Conservation (phyloP, 2,888 invertebrate genomes). For the Gasteruption jaculator region DNA sequence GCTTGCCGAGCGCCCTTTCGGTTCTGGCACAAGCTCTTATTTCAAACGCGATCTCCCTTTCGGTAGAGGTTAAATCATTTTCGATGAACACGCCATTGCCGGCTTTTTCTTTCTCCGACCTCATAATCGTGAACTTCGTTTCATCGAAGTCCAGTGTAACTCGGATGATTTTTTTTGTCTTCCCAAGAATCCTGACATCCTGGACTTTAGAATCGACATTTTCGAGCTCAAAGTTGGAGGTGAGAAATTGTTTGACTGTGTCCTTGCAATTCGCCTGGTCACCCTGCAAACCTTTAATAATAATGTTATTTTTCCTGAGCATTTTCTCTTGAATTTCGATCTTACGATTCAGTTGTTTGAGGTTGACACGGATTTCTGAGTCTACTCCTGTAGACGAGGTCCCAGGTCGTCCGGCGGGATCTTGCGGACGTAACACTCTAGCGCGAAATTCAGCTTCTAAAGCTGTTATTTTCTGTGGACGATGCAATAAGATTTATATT, state of each 20-base stretch:
- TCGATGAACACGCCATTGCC: slow-evolving; percentile 9
- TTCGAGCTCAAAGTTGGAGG: slow-evolving; percentile 5
- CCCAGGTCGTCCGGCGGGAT: not conserved
- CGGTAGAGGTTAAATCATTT: slow-evolving; percentile 4
- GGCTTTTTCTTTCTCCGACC: slow-evolving; percentile 7
- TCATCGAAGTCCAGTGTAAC: slow-evolving; percentile 4
- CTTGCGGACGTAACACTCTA: not conserved
- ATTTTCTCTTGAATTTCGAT: slow-evolving; percentile 8
- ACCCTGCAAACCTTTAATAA: slow-evolving; percentile 5
- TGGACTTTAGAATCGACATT: slow-evolving; percentile 7
- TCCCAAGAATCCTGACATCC: slow-evolving; percentile 3
- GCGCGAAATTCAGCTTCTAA: slow-evolving; percentile 3
- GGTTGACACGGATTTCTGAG: slow-evolving; percentile 2
- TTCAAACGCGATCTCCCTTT: slow-evolving; percentile 8
- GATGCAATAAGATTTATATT: slow-evolving; percentile 1
- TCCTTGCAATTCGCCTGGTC: slow-evolving; percentile 1
- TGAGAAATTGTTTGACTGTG: slow-evolving; percentile 10
- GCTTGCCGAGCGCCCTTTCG: slow-evolving; percentile 9
- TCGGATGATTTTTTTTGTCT: not conserved
- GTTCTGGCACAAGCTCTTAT: slow-evolving; percentile 8
- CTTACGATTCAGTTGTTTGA: slow-evolving; percentile 9
- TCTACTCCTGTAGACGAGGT: not conserved
- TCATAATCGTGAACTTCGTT: slow-evolving; percentile 8
- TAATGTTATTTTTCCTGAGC: slow-evolving; percentile 7
- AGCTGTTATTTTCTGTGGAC: slow-evolving; percentile 2